Evolutionary conservation across 2,113 vertebrate genomes (phyloP).

Genomic region (Ophthalmolycus amberensis): DNA sequence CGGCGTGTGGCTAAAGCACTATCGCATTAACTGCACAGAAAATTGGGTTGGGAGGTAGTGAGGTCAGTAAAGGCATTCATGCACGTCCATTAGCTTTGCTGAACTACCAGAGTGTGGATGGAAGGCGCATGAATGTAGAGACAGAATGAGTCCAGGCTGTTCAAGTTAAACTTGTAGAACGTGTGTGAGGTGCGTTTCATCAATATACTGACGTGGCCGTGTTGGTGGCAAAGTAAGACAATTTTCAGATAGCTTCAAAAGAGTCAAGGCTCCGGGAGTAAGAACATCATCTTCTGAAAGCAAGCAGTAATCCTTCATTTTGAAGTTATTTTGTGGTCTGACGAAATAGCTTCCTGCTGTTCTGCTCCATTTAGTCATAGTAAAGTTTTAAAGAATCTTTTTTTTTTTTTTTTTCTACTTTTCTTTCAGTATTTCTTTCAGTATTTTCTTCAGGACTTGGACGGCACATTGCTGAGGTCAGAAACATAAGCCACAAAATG

Average conservation of each 20-base stretch:
- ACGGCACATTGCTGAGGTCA: slow-evolving; percentile 66
- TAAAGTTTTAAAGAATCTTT: slow-evolving; percentile 11
- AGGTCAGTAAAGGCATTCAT: slow-evolving; percentile 49
- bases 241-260: slow-evolving; percentile 27
- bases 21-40: neutral
- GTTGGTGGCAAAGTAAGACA: slow-evolving; percentile 4
- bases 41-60: slow-evolving; percentile 2
- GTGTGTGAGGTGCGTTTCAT: neutral
- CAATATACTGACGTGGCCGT: neutral
- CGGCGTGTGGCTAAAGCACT: slow-evolving; percentile 16
- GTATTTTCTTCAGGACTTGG: slow-evolving; percentile 40
- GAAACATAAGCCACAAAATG: slow-evolving; percentile 51
- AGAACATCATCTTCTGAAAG: slow-evolving; percentile 27
- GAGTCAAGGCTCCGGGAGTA: slow-evolving; percentile 19
- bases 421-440: neutral
- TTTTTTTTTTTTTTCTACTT: neutral
- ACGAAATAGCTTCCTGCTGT: slow-evolving; percentile 14
- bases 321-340: slow-evolving; percentile 11
- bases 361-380: slow-evolving; percentile 16
- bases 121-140: slow-evolving; percentile 48
- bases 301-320: slow-evolving; percentile 34
- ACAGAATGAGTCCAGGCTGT: slow-evolving; percentile 31
- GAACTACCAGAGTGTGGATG: neutral
- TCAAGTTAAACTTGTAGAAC: slow-evolving; percentile 26
- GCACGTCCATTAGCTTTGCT: slow-evolving; percentile 8